phyloP scores from a whole-genome alignment of 2,797 vertebrate species.

The Hemitrygon akajei region DNA sequence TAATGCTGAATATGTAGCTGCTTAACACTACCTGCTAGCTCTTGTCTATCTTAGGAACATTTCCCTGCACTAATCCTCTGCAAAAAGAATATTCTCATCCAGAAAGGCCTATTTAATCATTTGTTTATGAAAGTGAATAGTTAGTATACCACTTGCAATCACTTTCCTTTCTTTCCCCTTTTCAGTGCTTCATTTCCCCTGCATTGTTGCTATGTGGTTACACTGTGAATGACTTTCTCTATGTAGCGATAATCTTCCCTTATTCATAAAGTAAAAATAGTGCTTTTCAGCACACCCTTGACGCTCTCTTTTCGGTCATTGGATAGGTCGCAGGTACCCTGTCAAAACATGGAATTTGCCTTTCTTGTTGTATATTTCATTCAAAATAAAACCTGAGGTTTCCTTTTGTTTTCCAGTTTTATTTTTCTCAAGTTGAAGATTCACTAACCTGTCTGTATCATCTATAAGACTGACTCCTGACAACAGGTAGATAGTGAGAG shows the following conservation, averaged over 20 bases:
- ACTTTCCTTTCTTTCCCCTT: not conserved
- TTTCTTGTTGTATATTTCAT: not conserved
- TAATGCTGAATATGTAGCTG: not conserved
- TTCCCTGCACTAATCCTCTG: not conserved
- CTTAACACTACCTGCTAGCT: not conserved
- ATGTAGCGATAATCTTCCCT: not conserved
- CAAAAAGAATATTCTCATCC: not conserved
- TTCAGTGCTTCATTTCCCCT: not conserved
- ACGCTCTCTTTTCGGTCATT: not conserved
- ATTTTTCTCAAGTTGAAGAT: too few species aligned
- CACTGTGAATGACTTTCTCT: too few species aligned
- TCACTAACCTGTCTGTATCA: not conserved
- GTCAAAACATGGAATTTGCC: not conserved
- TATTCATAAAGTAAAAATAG: not conserved
- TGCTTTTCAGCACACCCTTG: not conserved
- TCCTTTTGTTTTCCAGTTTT: not conserved
- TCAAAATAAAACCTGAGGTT: not conserved
- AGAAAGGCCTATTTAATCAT: not conserved
- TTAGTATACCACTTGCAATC: slow-evolving; percentile 12
- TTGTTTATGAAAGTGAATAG: not conserved
- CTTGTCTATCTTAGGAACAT: not conserved
- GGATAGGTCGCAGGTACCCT: not conserved
- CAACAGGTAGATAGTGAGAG: not conserved
- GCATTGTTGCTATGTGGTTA: not conserved
- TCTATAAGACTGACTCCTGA: not conserved